Percentiles rank a stretch among this genome's conserved stretches.
These are phyloP conservation scores for Sebastes elongatus DNA, from an alignment of 2,797 vertebrate genomes.

Conservation along the genomic window DNA sequence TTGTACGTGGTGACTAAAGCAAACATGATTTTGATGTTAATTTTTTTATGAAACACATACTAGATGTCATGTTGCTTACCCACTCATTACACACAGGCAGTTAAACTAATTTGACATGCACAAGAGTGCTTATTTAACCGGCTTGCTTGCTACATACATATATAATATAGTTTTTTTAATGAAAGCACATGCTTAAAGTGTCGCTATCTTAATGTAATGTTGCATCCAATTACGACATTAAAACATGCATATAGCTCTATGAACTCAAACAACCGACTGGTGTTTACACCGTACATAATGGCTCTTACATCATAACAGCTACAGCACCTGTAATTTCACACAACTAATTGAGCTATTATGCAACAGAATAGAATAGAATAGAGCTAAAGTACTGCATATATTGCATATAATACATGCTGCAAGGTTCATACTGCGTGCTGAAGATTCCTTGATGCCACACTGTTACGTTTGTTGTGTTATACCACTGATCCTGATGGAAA, in stretches of 20 bases:
- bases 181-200: background rate
- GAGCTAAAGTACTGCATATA: background rate
- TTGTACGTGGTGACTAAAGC: background rate
- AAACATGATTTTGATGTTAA: background rate
- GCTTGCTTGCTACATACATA: background rate
- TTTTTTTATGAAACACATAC: background rate
- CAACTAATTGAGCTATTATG: conserved; percentile 6
- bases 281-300: conserved; percentile 2
- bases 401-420: background rate
- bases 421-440: background rate
- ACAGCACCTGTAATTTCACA: conserved; percentile 11
- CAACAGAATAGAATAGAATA: background rate
- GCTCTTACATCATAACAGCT: background rate
- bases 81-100: conserved; percentile 6
- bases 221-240: conserved; percentile 6
- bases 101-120: background rate
- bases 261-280: conserved; percentile 1
- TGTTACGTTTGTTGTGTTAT: background rate
- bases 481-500: background rate
- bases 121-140: background rate
- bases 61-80: background rate
- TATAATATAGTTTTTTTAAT: background rate
- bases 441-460: background rate
- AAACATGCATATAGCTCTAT: background rate
- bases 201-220: conserved; percentile 9